Base-by-base conservation (phyloP, 1,140 invertebrate species). In the Acromyrmex heyeri region DNA sequence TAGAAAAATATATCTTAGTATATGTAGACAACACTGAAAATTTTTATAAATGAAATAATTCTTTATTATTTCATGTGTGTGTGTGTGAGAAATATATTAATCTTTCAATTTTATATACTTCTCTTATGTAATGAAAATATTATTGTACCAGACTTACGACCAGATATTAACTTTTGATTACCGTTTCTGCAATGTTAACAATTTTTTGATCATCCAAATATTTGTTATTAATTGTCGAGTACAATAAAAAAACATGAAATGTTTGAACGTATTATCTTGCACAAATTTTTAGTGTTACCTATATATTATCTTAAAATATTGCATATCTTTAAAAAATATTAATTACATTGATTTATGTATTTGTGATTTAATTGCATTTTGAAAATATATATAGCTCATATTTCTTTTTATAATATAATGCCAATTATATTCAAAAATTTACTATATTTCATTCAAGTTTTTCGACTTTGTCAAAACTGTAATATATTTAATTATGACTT, bases 281-380 rank as follows among this genome's bases (percentile, higher is more conserved):
- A 65, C 5, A 38, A 5, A 44, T 44, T 21, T 67, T 67, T 44
- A 3, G 5, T 44, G n/a, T 44, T 67, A n/a, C 10, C n/a, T 44
- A 67, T 21, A 44, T 44, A 38, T 73, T 73, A 65, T n/a, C 18
- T 55, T 5, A 12, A n/a, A 34, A 76, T 70, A 79, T 67, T 57
- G 59, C 61, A 53, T 24, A 24, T 5, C 27, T 44, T 53, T 62
- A 18, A 38, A 78, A 87, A 72, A 78, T 48, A 73, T 88, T 18
- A 50, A 67, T 1, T 24, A 24, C 38, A 8, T 21, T 72, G 70
- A n/a, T 53, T 44, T 78, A 48, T 57, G 59, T 61, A 4, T 30
- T 30, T 30, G 57, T 34, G 50, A 88, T 88, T 83, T 86, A 59
- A 27, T 55, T 87, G 50, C 59, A 86, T 53, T 87, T 85, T n/a